phyloP scores from a whole-genome alignment of 2,888 invertebrate species.

The Horisme vitalbata region DNA sequence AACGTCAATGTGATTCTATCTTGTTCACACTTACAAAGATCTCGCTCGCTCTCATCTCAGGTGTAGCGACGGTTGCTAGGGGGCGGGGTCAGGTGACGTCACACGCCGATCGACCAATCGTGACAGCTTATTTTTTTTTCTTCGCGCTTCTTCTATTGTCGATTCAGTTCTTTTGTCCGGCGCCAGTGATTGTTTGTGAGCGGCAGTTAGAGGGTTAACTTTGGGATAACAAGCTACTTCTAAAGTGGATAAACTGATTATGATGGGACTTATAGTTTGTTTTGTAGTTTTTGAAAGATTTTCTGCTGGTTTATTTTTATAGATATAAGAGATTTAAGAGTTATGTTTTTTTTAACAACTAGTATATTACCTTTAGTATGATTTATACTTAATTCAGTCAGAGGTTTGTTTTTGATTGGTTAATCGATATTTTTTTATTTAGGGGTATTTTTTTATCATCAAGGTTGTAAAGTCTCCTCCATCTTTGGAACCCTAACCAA shows the following conservation, averaged over 20 bases:
- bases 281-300: constrained; percentile 17
- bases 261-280: constrained; percentile 34
- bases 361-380: too few species aligned
- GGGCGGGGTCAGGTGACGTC: constrained; percentile 78
- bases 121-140: constrained; percentile 57
- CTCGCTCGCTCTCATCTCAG: constrained; percentile 74
- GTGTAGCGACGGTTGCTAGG: constrained; percentile 78
- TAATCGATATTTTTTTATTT: too few species aligned
- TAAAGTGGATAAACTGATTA: constrained; percentile 41
- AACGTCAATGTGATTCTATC: constrained; percentile 62
- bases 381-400: too few species aligned
- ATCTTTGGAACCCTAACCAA: too few species aligned
- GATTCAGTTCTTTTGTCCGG: constrained; percentile 63
- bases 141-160: constrained; percentile 61
- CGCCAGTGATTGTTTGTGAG: constrained; percentile 53
- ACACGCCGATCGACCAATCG: constrained; percentile 65
- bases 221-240: constrained; percentile 55
- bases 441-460: too few species aligned
- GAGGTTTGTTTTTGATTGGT: too few species aligned
- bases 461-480: too few species aligned
- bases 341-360: too few species aligned
- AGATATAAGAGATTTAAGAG: too few species aligned
- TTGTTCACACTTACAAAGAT: constrained; percentile 56
- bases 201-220: constrained; percentile 52
- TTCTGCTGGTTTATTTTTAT: not conserved